Percentiles rank a stretch among this genome's conserved stretches.
phyloP scores from a whole-genome alignment of 2,797 vertebrate species.

The Darevskia nairensis region DNA sequence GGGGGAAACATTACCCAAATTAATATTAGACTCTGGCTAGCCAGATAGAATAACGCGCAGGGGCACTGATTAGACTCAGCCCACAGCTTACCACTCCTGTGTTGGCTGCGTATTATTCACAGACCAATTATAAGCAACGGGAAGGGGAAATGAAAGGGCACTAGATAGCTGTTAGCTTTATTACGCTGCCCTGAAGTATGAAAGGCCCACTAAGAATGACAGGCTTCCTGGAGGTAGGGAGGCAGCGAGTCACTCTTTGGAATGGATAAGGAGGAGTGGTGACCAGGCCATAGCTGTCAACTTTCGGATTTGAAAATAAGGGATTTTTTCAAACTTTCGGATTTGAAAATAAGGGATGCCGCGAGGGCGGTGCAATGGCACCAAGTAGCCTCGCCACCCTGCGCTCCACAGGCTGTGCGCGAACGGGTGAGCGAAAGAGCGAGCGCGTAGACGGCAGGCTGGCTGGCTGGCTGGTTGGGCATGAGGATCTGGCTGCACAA shows the following conservation, averaged over 20 bases:
- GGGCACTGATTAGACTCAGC: slow-evolving; percentile 55
- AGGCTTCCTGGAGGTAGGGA: not conserved
- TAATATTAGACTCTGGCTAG: slow-evolving; percentile 63
- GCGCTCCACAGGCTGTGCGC: too few relatives aligned
- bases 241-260: slow-evolving; percentile 3
- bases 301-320: too few relatives aligned
- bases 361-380: too few relatives aligned
- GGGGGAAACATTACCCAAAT: slow-evolving; percentile 68
- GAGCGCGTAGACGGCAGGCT: too few relatives aligned
- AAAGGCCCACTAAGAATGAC: slow-evolving; percentile 9
- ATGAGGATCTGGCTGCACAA: too few relatives aligned
- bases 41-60: slow-evolving; percentile 31
- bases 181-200: slow-evolving; percentile 29
- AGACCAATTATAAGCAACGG: slow-evolving; percentile 49
- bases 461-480: too few relatives aligned
- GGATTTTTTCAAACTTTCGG: too few relatives aligned
- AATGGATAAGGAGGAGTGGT: not conserved
- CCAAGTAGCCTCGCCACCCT: too few relatives aligned
- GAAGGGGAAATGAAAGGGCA: slow-evolving; percentile 47
- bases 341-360: too few relatives aligned
- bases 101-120: slow-evolving; percentile 41
- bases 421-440: too few relatives aligned
- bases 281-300: too few relatives aligned
- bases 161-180: slow-evolving; percentile 25
- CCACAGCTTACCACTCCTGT: slow-evolving; percentile 41